phyloP scores from a whole-genome alignment of 2,797 vertebrate species.

The Enteromius treurensis region DNA sequence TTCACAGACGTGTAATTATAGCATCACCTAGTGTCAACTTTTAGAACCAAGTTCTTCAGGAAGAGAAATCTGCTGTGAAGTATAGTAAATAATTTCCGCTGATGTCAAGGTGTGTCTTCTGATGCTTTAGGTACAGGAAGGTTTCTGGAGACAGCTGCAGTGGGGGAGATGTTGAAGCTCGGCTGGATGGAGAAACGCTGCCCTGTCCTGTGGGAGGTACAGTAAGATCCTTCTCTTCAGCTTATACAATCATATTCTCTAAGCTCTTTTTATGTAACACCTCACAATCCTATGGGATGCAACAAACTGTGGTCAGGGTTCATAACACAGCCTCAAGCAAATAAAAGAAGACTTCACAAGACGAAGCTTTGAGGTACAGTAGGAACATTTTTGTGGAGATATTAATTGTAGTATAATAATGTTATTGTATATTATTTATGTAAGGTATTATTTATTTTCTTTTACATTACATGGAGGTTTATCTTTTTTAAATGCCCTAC shows the following conservation, averaged over 20 bases:
- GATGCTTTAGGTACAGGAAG: slow-evolving; percentile 87
- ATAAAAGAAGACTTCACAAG: not conserved
- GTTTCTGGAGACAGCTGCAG: slow-evolving; percentile 94
- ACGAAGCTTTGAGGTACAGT: not conserved
- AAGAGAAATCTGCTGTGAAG: not conserved
- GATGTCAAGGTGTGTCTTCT: slow-evolving; percentile 2
- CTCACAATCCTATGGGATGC: not conserved
- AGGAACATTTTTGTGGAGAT: not conserved
- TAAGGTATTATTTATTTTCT: not conserved
- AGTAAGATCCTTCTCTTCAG: slow-evolving; percentile 50
- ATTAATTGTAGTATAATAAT: not conserved
- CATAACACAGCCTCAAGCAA: not conserved
- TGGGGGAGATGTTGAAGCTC: slow-evolving; percentile 90
- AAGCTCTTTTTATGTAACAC: slow-evolving; percentile 6
- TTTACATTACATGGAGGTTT: not conserved
- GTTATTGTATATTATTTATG: too few species aligned
- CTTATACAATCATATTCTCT: not conserved
- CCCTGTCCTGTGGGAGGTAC: slow-evolving; percentile 94
- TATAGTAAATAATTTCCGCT: not conserved
- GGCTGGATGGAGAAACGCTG: slow-evolving; percentile 91
- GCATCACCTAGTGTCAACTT: slow-evolving; percentile 59
- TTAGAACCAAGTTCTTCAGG: not conserved
- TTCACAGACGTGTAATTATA: slow-evolving; percentile 23
- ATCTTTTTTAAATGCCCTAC: not conserved
- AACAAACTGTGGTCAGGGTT: slow-evolving; percentile 10